Evolutionary conservation across 2,888 invertebrate species (phyloP), one percentile per base, ranked within the genome.

Genomic region (Spodoptera picta): DNA sequence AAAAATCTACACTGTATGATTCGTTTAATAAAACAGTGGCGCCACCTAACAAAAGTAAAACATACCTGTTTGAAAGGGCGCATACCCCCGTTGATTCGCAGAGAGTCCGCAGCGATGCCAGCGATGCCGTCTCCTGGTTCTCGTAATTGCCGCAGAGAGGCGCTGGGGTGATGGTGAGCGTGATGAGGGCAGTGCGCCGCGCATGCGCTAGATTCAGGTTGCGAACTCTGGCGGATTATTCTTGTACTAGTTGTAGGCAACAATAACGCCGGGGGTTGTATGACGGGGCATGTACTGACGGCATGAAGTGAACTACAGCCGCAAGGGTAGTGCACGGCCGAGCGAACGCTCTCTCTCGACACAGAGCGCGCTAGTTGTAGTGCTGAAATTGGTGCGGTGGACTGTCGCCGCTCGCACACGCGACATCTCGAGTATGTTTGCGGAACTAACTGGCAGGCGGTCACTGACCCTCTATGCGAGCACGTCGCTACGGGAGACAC

Each of bases 11-110:
- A 24, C 75, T 68, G 64, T 70, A 71, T 68, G 66, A 60, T 64
- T 71, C 36, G 36, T 36, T 36, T 5, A 23, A 27, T 46, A 56
- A 59, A 61, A 62, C 51, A 79, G 77, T 83, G 82, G 83, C 90
- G 92, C 92, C 93, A 93, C 87, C 94, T 93, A 88, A 65, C 69
- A 80, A 81, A 63, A 73, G 61, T 56, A 55, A 55, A 75, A 87
- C 95, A 93, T 96, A 98, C 98, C 97, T 99, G 98, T 94, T 98
- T 98, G 95, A 99, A 99, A 89, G 98, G 98, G 82, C 98, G 96
- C 96, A 99, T 98, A 85, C 98, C 99, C 75, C 99, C 99, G 95
- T 99, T 99, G 94, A 99, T 98, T 85, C 99, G 96, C 82, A 99
- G 96, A 64, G 98, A 98, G 94, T 99, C 99, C 55, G 98, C 98